Base-by-base conservation (phyloP, 2,113 vertebrate species). In the Symphodus melops region DNA sequence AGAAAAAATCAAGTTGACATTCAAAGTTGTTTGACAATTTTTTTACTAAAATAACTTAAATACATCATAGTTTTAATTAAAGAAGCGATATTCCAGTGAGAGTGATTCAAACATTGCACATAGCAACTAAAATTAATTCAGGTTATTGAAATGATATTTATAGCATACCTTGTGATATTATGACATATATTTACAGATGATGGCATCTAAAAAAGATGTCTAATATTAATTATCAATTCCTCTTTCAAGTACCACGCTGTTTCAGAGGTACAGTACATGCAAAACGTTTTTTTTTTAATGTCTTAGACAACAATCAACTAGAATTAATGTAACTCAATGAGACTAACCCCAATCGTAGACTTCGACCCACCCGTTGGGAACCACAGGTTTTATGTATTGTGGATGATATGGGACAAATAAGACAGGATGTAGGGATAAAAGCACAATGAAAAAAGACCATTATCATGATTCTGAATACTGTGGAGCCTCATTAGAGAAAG, bases 381-480 rank as follows among this genome's bases (percentile, higher is more conserved):
- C 55, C 57, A 68, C 62, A 64, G 44, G 8, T 75, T 68, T 63
- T 52, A 37, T 77, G 57, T 65, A 20, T 19, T 64, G 12, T 44
- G 55, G 19, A 59, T 20, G 48, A 66, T 17, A 58, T 58, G 9
- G 44, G 46, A 68, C 57, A 75, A 42, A 69, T 42, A 19, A 41
- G 33, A 58, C 19, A 68, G 39, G 21, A 68, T 73, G 44, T 61
- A 54, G 41, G 12, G 36, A 65, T 68, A 9, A 71, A 67, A 69
- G 54, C 59, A 63, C n/a, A 2, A 44, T 37, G 51, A 68, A 61
- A 25, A 77, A 69, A 52, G 49, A 55, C 9, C 65, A 67, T 19
- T 65, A 25, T 77, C n/a, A 71, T 66, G 33, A 70, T 59, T 69
- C 19, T 56, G 25, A 68, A 70, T 44, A 21, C 59, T 62, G 39